These are phyloP conservation scores for Sebastes schlegelii DNA, from an alignment of 2,113 vertebrate genomes.

Conservation along the genomic window DNA sequence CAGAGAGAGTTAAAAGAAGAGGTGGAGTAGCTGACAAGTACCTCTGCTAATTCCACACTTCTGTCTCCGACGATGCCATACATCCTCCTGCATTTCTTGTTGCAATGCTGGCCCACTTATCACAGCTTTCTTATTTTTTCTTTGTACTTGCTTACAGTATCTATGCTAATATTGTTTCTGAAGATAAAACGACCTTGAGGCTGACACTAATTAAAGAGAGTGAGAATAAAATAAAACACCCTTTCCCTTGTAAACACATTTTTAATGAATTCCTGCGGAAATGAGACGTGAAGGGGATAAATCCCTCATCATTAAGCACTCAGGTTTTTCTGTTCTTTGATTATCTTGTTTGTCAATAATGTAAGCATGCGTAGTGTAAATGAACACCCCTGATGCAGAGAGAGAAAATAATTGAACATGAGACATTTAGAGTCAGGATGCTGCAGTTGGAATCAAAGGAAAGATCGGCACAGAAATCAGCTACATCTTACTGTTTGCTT, in stretches of 20 bases:
- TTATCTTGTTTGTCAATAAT: constrained; percentile 88
- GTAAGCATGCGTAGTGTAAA: constrained; percentile 82
- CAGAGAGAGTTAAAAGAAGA: constrained; percentile 20
- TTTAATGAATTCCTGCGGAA: constrained; percentile 83
- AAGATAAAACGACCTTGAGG: constrained; percentile 74
- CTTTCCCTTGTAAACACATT: constrained; percentile 90
- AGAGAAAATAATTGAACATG: constrained; percentile 49
- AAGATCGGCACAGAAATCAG: background rate
- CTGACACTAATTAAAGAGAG: constrained; percentile 87
- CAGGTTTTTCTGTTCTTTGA: constrained; percentile 82
- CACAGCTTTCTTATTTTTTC: constrained; percentile 1
- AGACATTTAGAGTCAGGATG: constrained; percentile 86
- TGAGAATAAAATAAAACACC: constrained; percentile 57
- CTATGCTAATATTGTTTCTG: constrained; percentile 72
- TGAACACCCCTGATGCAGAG: constrained; percentile 67
- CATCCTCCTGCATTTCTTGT: constrained; percentile 5
- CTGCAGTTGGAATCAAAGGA: constrained; percentile 77
- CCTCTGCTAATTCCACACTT: constrained; percentile 17
- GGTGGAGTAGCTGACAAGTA: constrained; percentile 20
- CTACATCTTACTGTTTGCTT: background rate
- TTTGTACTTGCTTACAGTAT: constrained; percentile 58
- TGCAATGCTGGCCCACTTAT: constrained; percentile 16
- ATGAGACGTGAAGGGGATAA: constrained; percentile 84
- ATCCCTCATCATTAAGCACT: constrained; percentile 84
- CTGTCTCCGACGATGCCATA: background rate